Evolutionary conservation across 1,140 invertebrate species (phyloP).

Genomic region (Aricia agestis): DNA sequence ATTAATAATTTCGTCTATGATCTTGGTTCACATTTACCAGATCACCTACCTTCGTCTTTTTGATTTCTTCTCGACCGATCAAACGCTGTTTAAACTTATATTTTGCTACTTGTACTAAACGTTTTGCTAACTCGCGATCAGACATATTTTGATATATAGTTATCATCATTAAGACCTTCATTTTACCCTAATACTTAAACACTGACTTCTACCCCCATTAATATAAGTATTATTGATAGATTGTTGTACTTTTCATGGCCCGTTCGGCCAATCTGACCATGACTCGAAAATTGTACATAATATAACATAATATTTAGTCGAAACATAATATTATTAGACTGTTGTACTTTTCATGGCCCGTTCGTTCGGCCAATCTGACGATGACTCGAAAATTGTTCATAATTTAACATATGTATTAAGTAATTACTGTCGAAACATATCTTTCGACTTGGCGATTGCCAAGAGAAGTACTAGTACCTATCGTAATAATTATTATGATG

Average conservation of each 20-base stretch:
- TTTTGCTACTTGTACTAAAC: not conserved
- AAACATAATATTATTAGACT: not conserved
- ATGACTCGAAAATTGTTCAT: slow-evolving; percentile 4
- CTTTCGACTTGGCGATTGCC: slow-evolving; percentile 42
- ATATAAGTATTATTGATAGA: not conserved
- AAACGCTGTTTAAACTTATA: not conserved
- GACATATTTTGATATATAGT: not conserved
- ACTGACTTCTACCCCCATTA: not conserved
- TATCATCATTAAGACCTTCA: not conserved
- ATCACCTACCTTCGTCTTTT: not conserved
- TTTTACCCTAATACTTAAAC: no score
- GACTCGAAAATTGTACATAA: slow-evolving; percentile 21
- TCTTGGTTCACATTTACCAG: no score
- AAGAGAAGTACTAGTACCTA: slow-evolving; percentile 36
- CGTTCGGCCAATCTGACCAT: not conserved
- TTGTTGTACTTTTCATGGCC: not conserved
- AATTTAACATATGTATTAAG: no score
- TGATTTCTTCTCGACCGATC: not conserved
- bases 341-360: not conserved
- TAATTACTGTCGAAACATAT: slow-evolving; percentile 26
- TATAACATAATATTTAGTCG: no score
- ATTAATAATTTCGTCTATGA: no score
- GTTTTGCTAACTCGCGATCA: not conserved
- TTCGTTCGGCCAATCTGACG: not conserved
- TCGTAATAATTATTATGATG: no score